These are phyloP conservation scores for Magallana nippona DNA, from an alignment of 2,888 invertebrate genomes.

Conservation along the genomic window DNA sequence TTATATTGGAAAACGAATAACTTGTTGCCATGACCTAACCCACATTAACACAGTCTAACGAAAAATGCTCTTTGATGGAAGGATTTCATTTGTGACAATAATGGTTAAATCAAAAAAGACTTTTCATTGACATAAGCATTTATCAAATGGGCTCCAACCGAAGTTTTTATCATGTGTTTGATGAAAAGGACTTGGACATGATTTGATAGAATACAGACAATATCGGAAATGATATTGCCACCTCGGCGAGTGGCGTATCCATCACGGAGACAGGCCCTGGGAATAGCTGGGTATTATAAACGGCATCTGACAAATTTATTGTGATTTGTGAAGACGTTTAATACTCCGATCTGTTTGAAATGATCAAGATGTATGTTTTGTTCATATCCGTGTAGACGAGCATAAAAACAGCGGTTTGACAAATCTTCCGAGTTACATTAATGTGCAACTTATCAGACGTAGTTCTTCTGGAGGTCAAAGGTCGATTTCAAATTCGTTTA, in stretches of 20 bases:
- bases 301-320: conserved; percentile 49
- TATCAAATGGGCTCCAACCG: conserved; percentile 27
- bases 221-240: conserved; percentile 45
- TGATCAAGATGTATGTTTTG: conserved; percentile 39
- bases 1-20: background rate
- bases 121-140: conserved; percentile 29
- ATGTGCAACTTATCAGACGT: conserved; percentile 11
- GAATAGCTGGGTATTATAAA: conserved; percentile 47
- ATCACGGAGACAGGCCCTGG: conserved; percentile 40
- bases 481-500: conserved; percentile 1
- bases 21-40: conserved; percentile 14
- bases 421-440: conserved; percentile 24
- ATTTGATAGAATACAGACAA: conserved; percentile 51
- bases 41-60: background rate
- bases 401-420: conserved; percentile 24
- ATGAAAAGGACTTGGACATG: conserved; percentile 41
- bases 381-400: conserved; percentile 35
- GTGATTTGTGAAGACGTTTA: conserved; percentile 50
- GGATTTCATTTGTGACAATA: conserved; percentile 26
- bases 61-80: conserved; percentile 18
- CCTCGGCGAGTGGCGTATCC: conserved; percentile 45
- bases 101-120: conserved; percentile 30
- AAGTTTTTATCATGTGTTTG: conserved; percentile 36
- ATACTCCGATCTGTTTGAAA: conserved; percentile 45
- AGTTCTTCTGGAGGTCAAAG: conserved; percentile 4